Percentiles rank a stretch among this genome's conserved stretches.
These are phyloP conservation scores for Chrysopilus asiliformis DNA, from an alignment of 2,888 invertebrate species.

Conservation along the genomic window DNA sequence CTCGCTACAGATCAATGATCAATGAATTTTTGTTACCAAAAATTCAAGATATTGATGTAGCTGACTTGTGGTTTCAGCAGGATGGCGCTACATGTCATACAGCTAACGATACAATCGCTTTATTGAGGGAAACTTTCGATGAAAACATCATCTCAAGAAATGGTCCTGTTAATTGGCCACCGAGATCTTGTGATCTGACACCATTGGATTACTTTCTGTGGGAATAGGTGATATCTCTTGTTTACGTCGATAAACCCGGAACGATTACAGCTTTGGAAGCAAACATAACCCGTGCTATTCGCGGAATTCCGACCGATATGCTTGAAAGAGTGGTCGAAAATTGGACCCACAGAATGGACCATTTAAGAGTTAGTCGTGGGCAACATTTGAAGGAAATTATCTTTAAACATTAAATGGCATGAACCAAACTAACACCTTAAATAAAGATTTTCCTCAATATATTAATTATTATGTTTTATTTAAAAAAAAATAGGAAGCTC, in stretches of 20 bases:
- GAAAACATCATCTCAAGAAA: not conserved
- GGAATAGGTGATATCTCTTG: not conserved
- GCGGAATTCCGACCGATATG: too few relatives aligned
- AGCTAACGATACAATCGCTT: not conserved
- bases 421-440: too few relatives aligned
- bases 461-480: too few relatives aligned
- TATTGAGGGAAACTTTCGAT: not conserved
- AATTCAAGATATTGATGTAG: not conserved
- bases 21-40: not conserved
- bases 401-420: too few relatives aligned
- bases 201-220: not conserved
- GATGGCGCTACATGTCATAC: not conserved
- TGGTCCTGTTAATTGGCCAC: conserved; percentile 4
- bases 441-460: too few relatives aligned
- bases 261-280: not conserved
- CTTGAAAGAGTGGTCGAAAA: too few relatives aligned
- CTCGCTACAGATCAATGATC: not conserved
- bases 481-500: too few relatives aligned
- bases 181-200: not conserved
- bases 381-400: too few relatives aligned
- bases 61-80: not conserved
- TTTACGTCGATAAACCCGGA: not conserved
- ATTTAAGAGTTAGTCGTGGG: too few relatives aligned
- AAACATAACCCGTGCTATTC: not conserved
- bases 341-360: too few relatives aligned